Evolutionary conservation across 1,140 invertebrate species (phyloP).

Genomic region (Saccostrea cuccullata): DNA sequence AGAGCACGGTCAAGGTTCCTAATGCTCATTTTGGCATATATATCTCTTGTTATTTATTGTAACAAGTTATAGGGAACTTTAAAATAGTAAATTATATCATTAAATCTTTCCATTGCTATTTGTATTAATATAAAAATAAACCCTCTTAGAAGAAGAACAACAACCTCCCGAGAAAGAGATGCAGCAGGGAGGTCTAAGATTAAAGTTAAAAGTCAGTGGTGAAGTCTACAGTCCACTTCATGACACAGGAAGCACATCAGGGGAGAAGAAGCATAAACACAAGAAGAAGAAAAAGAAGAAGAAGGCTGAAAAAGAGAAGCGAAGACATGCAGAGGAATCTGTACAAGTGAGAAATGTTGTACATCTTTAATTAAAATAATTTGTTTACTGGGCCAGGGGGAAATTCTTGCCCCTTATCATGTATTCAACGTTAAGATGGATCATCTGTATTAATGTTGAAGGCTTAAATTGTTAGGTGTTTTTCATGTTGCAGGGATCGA

Average conservation of each 20-base stretch:
- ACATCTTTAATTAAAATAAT: neutral
- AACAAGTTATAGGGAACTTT: neutral
- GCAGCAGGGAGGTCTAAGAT: conserved; percentile 82
- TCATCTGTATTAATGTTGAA: neutral
- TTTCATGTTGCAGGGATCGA: no score
- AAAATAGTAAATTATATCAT: neutral
- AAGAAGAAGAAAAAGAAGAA: conserved; percentile 78
- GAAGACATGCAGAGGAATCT: conserved; percentile 59
- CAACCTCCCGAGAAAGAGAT: conserved; percentile 42
- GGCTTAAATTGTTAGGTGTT: neutral
- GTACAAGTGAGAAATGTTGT: neutral
- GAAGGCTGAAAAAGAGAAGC: conserved; percentile 68
- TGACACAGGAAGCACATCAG: conserved; percentile 40
- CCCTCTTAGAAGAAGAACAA: neutral
- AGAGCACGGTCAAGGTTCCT: no score
- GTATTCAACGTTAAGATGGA: no score
- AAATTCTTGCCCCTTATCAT: no score
- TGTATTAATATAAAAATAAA: no score
- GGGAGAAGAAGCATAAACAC: conserved; percentile 70
- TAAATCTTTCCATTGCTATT: neutral
- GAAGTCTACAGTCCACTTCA: conserved; percentile 53
- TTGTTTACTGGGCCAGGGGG: neutral
- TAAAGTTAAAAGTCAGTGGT: conserved; percentile 89
- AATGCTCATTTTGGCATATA: no score
- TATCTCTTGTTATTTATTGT: neutral